Percentiles rank a stretch among this genome's conserved stretches.
phyloP scores from a whole-genome alignment of 2,888 invertebrate genomes.

The Phengaris alcon region DNA sequence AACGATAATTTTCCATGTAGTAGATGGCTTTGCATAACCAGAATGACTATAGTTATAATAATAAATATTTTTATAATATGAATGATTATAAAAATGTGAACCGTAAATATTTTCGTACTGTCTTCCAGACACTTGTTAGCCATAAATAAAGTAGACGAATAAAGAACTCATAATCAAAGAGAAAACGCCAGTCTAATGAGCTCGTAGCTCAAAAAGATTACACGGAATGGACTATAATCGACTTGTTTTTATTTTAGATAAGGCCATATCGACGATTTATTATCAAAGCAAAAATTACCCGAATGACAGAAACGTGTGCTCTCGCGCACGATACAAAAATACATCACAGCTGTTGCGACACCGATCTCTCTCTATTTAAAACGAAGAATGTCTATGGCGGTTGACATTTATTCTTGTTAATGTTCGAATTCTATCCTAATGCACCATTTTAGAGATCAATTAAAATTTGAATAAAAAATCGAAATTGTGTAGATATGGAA shows the following conservation, averaged over 20 bases:
- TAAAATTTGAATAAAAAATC: slow-evolving; percentile 23
- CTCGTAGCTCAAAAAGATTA: slow-evolving; percentile 69
- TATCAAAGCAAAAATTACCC: slow-evolving; percentile 62
- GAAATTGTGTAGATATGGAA: background rate
- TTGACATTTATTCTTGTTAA: slow-evolving; percentile 27
- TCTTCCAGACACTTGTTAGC: slow-evolving; percentile 56
- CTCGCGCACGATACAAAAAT: slow-evolving; percentile 59
- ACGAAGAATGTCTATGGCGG: slow-evolving; percentile 47
- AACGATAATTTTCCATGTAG: background rate
- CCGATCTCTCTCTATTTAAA: slow-evolving; percentile 48
- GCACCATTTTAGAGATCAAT: slow-evolving; percentile 26
- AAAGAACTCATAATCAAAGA: slow-evolving; percentile 63
- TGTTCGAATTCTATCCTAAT: slow-evolving; percentile 26
- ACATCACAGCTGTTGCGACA: slow-evolving; percentile 54
- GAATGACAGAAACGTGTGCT: slow-evolving; percentile 56
- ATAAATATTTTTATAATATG: slow-evolving; percentile 10
- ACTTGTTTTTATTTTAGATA: slow-evolving; percentile 72
- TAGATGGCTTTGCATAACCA: background rate
- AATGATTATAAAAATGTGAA: slow-evolving; percentile 44
- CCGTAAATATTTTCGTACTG: slow-evolving; percentile 51
- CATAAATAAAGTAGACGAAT: slow-evolving; percentile 57
- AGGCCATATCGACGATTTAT: slow-evolving; percentile 71
- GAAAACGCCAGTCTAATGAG: slow-evolving; percentile 54
- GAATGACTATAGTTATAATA: background rate
- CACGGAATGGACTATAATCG: slow-evolving; percentile 70